Evolutionary conservation across 2,113 vertebrate species (phyloP).

Genomic region (Corvus moneduloides): DNA sequence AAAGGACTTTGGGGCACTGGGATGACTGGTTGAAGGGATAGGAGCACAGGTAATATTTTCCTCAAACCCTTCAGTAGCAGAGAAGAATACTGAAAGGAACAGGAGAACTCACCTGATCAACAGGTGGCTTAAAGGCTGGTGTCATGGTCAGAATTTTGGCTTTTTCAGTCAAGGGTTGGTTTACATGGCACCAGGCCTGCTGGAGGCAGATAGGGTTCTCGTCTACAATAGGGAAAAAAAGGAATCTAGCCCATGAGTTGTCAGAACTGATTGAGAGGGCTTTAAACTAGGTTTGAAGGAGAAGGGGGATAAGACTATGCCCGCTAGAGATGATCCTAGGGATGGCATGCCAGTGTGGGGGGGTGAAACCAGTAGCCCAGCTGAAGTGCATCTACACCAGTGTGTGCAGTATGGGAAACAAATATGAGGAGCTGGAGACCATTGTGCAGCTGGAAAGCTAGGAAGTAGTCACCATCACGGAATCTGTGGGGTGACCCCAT

Average conservation of each 20-base stretch:
- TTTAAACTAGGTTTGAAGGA: neutral
- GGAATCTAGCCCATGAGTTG: neutral
- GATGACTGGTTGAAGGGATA: neutral
- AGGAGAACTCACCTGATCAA: neutral
- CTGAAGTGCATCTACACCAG: neutral
- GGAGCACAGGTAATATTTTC: neutral
- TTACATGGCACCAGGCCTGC: neutral
- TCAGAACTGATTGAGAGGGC: neutral
- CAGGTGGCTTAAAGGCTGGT: neutral
- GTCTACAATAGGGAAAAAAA: neutral
- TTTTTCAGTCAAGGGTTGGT: neutral
- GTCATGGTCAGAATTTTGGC: neutral
- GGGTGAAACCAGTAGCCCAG: neutral
- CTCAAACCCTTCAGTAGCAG: neutral
- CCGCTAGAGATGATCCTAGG: neutral
- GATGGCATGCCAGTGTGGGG: too few relatives aligned
- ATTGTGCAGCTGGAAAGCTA: neutral
- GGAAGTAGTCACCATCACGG: accelerated
- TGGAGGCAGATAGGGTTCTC: neutral
- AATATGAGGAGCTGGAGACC: neutral
- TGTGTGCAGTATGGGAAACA: accelerated
- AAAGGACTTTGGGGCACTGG: neutral
- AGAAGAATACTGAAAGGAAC: neutral
- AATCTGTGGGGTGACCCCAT: neutral
- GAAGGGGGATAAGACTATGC: neutral